Percentiles rank a stretch among this genome's conserved stretches.
Evolutionary conservation across 2,888 invertebrate species (phyloP).

Genomic region (Calephelis perditalis): DNA sequence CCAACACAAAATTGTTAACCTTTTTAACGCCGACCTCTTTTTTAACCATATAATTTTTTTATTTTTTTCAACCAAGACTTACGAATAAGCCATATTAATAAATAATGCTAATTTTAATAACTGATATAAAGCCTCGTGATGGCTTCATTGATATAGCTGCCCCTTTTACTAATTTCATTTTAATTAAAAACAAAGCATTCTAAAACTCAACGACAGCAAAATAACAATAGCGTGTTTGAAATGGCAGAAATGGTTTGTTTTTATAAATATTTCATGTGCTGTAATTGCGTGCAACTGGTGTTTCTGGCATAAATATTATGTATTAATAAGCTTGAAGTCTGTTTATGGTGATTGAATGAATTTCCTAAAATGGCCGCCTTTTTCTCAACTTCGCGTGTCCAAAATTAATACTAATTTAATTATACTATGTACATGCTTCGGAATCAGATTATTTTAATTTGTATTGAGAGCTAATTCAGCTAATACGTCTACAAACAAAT

Average conservation of each 20-base stretch:
- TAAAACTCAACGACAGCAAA: conserved; percentile 1
- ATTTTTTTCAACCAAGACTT: too few species aligned
- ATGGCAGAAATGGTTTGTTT: conserved; percentile 6
- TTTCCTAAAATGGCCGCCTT: neutral
- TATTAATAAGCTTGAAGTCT: conserved; percentile 3
- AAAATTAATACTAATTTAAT: neutral
- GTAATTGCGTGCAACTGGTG: conserved; percentile 11
- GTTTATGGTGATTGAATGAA: conserved; percentile 4
- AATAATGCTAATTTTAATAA: too few species aligned
- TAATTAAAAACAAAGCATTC: conserved; percentile 8
- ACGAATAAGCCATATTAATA: too few species aligned
- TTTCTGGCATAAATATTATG: conserved; percentile 10
- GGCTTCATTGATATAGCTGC: neutral
- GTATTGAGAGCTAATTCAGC: too few species aligned
- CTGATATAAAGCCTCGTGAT: neutral
- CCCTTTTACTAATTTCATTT: conserved; percentile 3
- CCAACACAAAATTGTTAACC: too few species aligned
- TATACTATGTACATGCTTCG: too few species aligned
- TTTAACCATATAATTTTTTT: too few species aligned
- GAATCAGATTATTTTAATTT: too few species aligned
- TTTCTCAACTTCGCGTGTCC: conserved; percentile 2
- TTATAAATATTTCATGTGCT: conserved; percentile 9
- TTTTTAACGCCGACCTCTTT: too few species aligned
- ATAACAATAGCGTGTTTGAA: conserved; percentile 2
- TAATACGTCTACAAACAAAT: too few species aligned